Conservation (phyloP, 2,797 vertebrate genomes). For the Pangasius mekongensis region DNA sequence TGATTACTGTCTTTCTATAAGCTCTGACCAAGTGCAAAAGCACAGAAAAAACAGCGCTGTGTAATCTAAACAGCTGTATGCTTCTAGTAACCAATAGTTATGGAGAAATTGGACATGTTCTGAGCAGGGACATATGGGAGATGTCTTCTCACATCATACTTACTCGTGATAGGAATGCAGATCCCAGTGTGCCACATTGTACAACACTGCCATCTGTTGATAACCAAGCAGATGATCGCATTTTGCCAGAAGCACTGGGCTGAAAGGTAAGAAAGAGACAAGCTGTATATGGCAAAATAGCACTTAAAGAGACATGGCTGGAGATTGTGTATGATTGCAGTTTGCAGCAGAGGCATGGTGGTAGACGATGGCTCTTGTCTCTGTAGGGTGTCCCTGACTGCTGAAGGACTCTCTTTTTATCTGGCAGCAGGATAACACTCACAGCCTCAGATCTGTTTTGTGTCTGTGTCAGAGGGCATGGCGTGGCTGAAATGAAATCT, state of each 20-base stretch:
- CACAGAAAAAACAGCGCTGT: slow-evolving; percentile 29
- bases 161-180: slow-evolving; percentile 43
- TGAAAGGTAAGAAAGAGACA: neutral
- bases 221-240: neutral
- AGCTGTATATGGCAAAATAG: slow-evolving; percentile 18
- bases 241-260: neutral
- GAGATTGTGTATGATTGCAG: slow-evolving; percentile 32
- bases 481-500: slow-evolving; percentile 12
- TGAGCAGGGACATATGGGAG: slow-evolving; percentile 44
- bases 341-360: slow-evolving; percentile 28
- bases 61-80: slow-evolving; percentile 28
- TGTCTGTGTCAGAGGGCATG: slow-evolving; percentile 33
- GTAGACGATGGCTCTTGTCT: slow-evolving; percentile 37
- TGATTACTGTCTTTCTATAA: slow-evolving; percentile 39
- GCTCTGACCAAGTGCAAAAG: slow-evolving; percentile 15
- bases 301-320: slow-evolving; percentile 40
- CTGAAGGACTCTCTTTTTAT: slow-evolving; percentile 28
- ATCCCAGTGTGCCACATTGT: slow-evolving; percentile 45
- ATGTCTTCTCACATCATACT: slow-evolving; percentile 38
- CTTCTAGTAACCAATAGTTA: slow-evolving; percentile 34
- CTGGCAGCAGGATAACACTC: slow-evolving; percentile 45
- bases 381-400: slow-evolving; percentile 24
- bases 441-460: slow-evolving; percentile 26
- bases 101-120: slow-evolving; percentile 38
- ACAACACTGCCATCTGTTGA: slow-evolving; percentile 60